phyloP scores from a whole-genome alignment of 2,113 vertebrate species.

The zebrafish (Danio rerio) region GRCz12tu NC_133194.1:44190501-44191000 shows the following conservation, averaged over 20 bases:
- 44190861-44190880: neutral
- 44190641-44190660: constrained; percentile 90
- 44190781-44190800: neutral
- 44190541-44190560: constrained; percentile 29
- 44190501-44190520: neutral
- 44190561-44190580: constrained; percentile 54
- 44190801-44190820: neutral
- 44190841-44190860: neutral
- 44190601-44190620: constrained; percentile 68
- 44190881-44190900: constrained; percentile 9
- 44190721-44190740: constrained; percentile 80
- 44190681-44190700: constrained; percentile 83
- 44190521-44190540: constrained; percentile 13
- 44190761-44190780: constrained; percentile 70
- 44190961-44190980: neutral
- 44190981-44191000: neutral
- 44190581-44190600: constrained; percentile 67
- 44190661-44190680: constrained; percentile 93
- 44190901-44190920: too few species aligned
- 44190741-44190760: constrained; percentile 72
- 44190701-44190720: constrained; percentile 81
- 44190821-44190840: neutral
- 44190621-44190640: constrained; percentile 77
- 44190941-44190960: neutral
- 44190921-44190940: neutral